Evolutionary conservation across 2,888 invertebrate genomes (phyloP), one percentile per base, ranked within the genome.

Genomic region (Synergus gifuensis): DNA sequence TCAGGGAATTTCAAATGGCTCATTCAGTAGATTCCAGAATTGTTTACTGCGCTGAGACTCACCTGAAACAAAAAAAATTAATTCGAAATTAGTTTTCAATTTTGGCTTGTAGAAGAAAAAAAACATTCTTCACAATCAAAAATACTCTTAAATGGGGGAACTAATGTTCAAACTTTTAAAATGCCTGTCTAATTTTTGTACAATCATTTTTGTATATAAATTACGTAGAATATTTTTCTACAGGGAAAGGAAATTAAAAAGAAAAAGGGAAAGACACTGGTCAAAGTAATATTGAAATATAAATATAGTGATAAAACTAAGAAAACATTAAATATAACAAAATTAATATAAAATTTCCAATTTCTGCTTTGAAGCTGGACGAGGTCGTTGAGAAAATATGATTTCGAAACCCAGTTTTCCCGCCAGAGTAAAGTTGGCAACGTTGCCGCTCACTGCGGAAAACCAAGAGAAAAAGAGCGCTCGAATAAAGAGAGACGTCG

Each of bases 361-460:
- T n/a, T 54, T 54, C n/a, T 18, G 54, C 54, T 54, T 8, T 54
- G 60, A 22, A 60, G 28, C 3, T 22, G 22, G 11, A 60, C 22
- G 60, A 60, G 60, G 60, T 60, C 60, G 60, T 28, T 12, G 80
- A 86, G 85, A 86, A 89, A 90, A 89, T 89, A 90, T 88, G 84
- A 87, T 89, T 92, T 92, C 88, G 89, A 91, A 91, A 90, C 86
- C 85, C 85, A 86, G 88, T 89, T 90, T 92, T 92, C 91, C 92
- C 91, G 92, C 92, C 91, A 82, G 83, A 81, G 63, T 64, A 58
- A 83, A 87, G 49, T 78, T 82, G 88, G 88, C 88, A 88, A 89
- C 88, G 81, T 67, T 73, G 86, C 81, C 76, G 60, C 66, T 66
- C 11, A 1, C 40, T 40, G 46, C 46, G 84, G 78, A 82, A 84